Conservation (phyloP, 1,140 invertebrate genomes). For the Dendrolimus punctatus region DNA sequence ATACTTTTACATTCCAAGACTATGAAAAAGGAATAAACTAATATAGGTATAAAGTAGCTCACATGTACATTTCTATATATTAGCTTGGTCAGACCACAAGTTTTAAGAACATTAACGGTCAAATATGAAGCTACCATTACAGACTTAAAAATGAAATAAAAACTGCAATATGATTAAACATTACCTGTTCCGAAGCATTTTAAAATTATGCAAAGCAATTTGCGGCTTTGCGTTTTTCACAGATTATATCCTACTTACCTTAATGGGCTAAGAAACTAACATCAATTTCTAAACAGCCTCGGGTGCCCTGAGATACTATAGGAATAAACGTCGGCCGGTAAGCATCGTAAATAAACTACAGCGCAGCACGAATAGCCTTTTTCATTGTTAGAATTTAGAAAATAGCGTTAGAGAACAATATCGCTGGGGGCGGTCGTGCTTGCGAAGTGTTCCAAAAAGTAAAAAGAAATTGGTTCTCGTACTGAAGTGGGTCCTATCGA, state of each 20-base stretch:
- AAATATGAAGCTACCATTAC: conserved; percentile 6
- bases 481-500: conserved; percentile 57
- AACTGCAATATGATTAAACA: too few relatives aligned
- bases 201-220: too few relatives aligned
- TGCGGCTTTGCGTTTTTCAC: too few relatives aligned
- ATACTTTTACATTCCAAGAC: too few relatives aligned
- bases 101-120: conserved; percentile 26
- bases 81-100: background rate
- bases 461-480: conserved; percentile 46
- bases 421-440: conserved; percentile 42
- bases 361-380: conserved; percentile 29
- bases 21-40: too few relatives aligned
- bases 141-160: too few relatives aligned
- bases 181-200: too few relatives aligned
- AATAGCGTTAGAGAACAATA: conserved; percentile 53
- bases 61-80: too few relatives aligned
- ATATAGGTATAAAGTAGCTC: too few relatives aligned
- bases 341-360: conserved; percentile 50
- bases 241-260: background rate
- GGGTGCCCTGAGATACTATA: conserved; percentile 17
- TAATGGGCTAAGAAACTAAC: background rate
- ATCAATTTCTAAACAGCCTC: conserved; percentile 5
- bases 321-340: conserved; percentile 37
- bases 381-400: conserved; percentile 40
- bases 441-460: conserved; percentile 26